Percentiles rank a stretch among this genome's conserved stretches.
Evolutionary conservation across 2,888 invertebrate species (phyloP).

Genomic region (Graphium colonna): DNA sequence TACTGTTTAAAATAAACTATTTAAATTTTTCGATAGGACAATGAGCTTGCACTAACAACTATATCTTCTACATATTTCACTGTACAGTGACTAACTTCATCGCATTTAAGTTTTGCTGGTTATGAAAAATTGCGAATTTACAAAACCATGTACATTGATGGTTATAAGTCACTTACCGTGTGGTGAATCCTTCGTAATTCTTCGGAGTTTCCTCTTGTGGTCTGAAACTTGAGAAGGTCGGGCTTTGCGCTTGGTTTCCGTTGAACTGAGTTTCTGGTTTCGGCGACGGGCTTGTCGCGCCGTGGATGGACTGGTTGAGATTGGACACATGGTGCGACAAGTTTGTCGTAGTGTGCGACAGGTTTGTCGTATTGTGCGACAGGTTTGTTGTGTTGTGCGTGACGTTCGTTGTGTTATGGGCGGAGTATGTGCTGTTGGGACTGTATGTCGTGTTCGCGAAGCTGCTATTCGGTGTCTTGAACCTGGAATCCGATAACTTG

Average conservation of each 20-base stretch:
- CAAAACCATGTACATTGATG: too few species aligned
- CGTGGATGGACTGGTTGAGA: slow-evolving; percentile 53
- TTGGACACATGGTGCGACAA: slow-evolving; percentile 49
- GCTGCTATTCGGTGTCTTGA: slow-evolving; percentile 63
- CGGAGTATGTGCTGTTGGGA: slow-evolving; percentile 63
- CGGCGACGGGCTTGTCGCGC: slow-evolving; percentile 30
- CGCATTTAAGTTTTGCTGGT: background rate
- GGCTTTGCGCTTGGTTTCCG: slow-evolving; percentile 48
- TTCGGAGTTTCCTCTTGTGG: slow-evolving; percentile 63
- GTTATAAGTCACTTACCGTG: slow-evolving; percentile 69
- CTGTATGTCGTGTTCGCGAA: slow-evolving; percentile 70
- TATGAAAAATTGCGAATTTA: background rate
- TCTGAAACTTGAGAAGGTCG: slow-evolving; percentile 67
- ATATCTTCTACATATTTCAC: too few species aligned
- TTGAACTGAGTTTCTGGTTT: slow-evolving; percentile 21
- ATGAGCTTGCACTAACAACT: too few species aligned
- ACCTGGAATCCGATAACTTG: too few species aligned
- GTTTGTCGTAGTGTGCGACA: slow-evolving; percentile 35
- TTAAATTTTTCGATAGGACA: too few species aligned
- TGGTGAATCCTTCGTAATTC: slow-evolving; percentile 84
- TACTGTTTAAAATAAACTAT: too few species aligned
- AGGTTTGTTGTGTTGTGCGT: slow-evolving; percentile 38
- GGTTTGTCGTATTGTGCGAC: slow-evolving; percentile 39
- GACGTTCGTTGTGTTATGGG: slow-evolving; percentile 40
- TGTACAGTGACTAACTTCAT: too few species aligned